Evolutionary conservation across 2,888 invertebrate species (phyloP), one percentile per base, ranked within the genome.

Genomic region (Chrysotoxum bicinctum): DNA sequence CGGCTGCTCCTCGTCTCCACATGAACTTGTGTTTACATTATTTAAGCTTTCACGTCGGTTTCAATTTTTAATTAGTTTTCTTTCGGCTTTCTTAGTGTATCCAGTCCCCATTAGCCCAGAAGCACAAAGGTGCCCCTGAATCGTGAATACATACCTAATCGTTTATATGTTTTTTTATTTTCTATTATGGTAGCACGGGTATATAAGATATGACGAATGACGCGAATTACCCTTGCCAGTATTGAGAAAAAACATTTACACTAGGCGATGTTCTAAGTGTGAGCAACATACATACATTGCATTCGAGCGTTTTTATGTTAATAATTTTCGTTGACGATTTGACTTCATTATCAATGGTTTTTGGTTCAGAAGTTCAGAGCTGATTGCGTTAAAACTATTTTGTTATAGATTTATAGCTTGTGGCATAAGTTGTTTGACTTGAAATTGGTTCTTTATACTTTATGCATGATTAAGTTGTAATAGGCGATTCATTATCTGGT

Each of bases 11-110:
- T 1, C 2, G 19, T 23, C 23, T 50, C 7, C 3, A 19, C 50
- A 26, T 50, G n/a, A 10, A 8, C 4, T 43, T 56, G 58, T 82
- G 58, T 77, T 82, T 82, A 68, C 82, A 32, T 64, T n/a, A 7
- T 45, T 54, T 45, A 26, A 45, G 26, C 16, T 69, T 62, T 76
- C 52, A 19, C 12, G n/a, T 21, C 50, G 50, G 14, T 26, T n/a
- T 50, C 3, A n/a, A 40, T 52, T 56, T 54, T 69, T 83, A 73
- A 78, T 78, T 83, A 68, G 45, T 72, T 78, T 66, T 64, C 30
- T 37, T 40, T 32, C 2, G 54, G 32, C 19, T 56, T 56, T 32
- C n/a, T 26, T 19, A 30, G 37, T 50, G 8, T 14, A 40, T 26
- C 3, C 35, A 60, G 14, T 23, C 0, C 1, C 12, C 14, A 50